Evolutionary conservation across 2,888 invertebrate species (phyloP).

Genomic region (Ophion obscuratus): DNA sequence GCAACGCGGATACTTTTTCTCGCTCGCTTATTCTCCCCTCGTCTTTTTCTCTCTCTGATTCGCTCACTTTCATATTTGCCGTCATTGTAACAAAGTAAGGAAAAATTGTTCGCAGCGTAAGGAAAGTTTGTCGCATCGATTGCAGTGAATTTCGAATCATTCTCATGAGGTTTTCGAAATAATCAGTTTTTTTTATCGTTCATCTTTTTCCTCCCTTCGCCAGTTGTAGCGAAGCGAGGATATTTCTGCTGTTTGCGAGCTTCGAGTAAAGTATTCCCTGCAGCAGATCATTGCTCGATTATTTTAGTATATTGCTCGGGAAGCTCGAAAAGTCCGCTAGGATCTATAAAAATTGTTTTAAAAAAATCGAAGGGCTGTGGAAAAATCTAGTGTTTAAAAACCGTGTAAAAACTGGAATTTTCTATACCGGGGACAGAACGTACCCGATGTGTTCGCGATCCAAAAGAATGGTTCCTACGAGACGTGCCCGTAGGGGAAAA

Average conservation of each 20-base stretch:
- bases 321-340: too few species aligned
- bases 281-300: too few species aligned
- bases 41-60: not conserved
- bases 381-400: not conserved
- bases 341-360: too few species aligned
- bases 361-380: too few species aligned
- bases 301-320: too few species aligned
- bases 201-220: not conserved
- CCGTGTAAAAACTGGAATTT: too few species aligned
- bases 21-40: not conserved
- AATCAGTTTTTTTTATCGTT: not conserved
- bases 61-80: not conserved
- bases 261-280: too few species aligned
- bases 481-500: not conserved
- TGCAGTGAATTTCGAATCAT: slow-evolving; percentile 26
- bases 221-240: not conserved
- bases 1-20: not conserved
- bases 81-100: slow-evolving; percentile 14
- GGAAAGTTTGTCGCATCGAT: slow-evolving; percentile 41
- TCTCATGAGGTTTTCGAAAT: slow-evolving; percentile 18
- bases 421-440: not conserved
- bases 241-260: not conserved
- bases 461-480: not conserved
- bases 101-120: slow-evolving; percentile 29
- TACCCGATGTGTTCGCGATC: not conserved